Base-by-base conservation (phyloP, 2,797 vertebrate genomes). In the Trachurus trachurus region DNA sequence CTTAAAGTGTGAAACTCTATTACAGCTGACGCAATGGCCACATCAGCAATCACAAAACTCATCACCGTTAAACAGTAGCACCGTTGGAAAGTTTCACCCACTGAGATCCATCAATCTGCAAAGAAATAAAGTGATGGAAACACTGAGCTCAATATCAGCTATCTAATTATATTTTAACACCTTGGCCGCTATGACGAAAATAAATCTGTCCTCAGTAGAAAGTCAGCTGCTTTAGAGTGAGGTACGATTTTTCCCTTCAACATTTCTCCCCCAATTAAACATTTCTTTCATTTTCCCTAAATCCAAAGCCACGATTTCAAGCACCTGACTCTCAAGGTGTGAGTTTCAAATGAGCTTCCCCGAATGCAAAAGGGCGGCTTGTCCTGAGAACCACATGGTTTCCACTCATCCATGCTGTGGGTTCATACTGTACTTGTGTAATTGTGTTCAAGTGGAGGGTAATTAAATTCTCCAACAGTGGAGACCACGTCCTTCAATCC, bases 371-470 rank as follows among this genome's bases (percentile, higher is more conserved):
- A 50, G 34, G 40, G 50, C 22, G 39, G 57, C 19, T 22, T 10
- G 7, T 66, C 26, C 17, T 37, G 2, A n/a, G 5, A 71, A 52
- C n/a, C 26, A 19, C 26, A 15, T 50, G 42, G 26, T 53, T 62
- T 71, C 31, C 21, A 40, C 5, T 6, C n/a, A 13, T 5, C 6
- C 45, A 13, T 15, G 54, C 54, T 39, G 47, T 16, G 49, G 40
- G 49, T 54, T 42, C 31, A 29, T 22, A 29, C 34, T 59, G 19
- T 40, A 21, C 11, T 15, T 11, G 34, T 47, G 31, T 67, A 56
- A 67, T 62, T 67, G 60, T 49, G 22, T 40, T 57, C 19, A 68
- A n/a, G 54, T 3, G 26, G 66, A 60, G 52, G 15, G 40, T 57
- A 65, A 52, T 82, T 31, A 71, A 62, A 68, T 17, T 47, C 58